Conservation (phyloP, 2,888 invertebrate species). For the Ophion slaviceki region DNA sequence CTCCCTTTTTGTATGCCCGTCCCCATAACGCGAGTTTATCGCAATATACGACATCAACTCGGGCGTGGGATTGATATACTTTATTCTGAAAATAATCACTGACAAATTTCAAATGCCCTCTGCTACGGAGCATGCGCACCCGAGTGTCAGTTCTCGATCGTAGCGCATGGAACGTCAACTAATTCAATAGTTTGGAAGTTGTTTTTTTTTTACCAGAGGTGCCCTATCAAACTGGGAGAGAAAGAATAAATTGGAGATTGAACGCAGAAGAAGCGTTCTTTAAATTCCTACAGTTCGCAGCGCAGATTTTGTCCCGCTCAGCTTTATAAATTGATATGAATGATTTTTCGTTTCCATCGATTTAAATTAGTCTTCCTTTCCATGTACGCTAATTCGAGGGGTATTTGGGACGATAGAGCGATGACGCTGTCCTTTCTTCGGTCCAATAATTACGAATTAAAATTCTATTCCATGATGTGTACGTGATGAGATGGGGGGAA, state of each 20-base stretch:
- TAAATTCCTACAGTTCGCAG: too few relatives aligned
- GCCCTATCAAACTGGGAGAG: too few relatives aligned
- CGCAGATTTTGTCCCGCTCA: too few relatives aligned
- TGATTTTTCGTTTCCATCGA: neutral
- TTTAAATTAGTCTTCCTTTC: neutral
- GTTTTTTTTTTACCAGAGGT: too few relatives aligned
- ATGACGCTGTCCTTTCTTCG: neutral
- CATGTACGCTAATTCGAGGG: too few relatives aligned
- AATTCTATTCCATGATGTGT: neutral
- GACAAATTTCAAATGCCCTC: conserved; percentile 1
- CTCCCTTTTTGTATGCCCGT: neutral
- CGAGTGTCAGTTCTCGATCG: too few relatives aligned
- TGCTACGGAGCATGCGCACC: conserved; percentile 5
- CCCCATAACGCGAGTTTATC: neutral
- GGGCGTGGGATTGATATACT: neutral
- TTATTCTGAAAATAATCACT: neutral
- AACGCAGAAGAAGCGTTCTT: too few relatives aligned
- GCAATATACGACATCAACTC: neutral
- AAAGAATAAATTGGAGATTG: too few relatives aligned
- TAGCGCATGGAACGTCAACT: too few relatives aligned
- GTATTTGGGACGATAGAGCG: neutral
- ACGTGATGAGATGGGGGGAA: neutral
- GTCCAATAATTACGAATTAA: too few relatives aligned
- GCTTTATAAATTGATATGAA: neutral
- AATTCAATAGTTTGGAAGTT: too few relatives aligned